These are phyloP conservation scores for Philopedon plagiatum DNA, from an alignment of 2,888 invertebrate genomes.

Conservation along the genomic window DNA sequence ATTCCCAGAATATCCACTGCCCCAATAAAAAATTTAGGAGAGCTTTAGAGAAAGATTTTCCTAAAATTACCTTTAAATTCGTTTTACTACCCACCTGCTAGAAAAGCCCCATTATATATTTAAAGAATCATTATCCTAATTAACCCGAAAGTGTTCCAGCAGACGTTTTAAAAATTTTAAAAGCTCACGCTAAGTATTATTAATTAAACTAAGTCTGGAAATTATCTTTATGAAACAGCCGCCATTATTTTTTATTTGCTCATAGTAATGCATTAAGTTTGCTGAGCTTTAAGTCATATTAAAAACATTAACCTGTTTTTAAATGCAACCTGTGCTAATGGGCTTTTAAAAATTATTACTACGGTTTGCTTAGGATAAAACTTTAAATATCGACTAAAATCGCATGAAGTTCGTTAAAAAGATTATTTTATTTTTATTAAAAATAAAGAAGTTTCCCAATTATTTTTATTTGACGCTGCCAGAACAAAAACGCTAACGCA, in stretches of 20 bases:
- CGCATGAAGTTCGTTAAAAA: too few species aligned
- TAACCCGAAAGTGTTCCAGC: constrained; percentile 4
- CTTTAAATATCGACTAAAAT: too few species aligned
- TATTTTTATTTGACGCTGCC: too few species aligned
- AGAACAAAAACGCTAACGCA: too few species aligned
- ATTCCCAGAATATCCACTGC: neutral
- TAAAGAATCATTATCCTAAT: constrained; percentile 12
- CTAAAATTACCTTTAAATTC: neutral
- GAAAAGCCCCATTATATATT: constrained; percentile 1
- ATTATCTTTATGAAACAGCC: constrained; percentile 23
- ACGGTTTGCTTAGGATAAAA: too few species aligned
- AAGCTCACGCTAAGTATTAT: constrained; percentile 13
- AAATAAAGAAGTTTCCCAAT: too few species aligned
- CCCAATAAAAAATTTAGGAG: neutral
- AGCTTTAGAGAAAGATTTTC: neutral
- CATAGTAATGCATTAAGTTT: constrained; percentile 4
- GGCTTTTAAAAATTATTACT: neutral
- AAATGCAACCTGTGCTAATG: neutral
- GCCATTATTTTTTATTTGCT: constrained; percentile 30
- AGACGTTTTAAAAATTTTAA: constrained; percentile 4
- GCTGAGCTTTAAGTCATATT: neutral
- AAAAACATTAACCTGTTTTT: neutral
- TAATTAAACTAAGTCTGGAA: constrained; percentile 21
- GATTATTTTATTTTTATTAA: too few species aligned
- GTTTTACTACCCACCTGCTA: neutral